phyloP scores from a whole-genome alignment of 2,797 vertebrate species.

The Oryzias sinensis region DNA sequence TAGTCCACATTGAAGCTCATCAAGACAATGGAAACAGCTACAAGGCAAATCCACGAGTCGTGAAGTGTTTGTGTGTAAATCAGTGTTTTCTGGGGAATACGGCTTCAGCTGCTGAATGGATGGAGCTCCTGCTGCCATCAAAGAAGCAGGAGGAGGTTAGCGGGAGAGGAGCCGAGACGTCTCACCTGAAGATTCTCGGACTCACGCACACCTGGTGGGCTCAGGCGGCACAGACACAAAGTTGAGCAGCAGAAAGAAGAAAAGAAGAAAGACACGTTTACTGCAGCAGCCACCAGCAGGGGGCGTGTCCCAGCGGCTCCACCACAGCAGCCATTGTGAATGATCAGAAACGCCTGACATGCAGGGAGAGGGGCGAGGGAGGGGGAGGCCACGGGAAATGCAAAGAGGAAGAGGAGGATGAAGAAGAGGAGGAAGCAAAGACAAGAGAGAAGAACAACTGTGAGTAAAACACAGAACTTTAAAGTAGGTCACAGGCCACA shows the following conservation, averaged over 20 bases:
- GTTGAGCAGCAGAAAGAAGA: conserved; percentile 13
- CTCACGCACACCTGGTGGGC: conserved; percentile 1
- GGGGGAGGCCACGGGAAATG: conserved; percentile 8
- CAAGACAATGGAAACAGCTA: too few relatives aligned
- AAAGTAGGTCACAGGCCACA: too few relatives aligned
- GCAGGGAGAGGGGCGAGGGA: conserved; percentile 40
- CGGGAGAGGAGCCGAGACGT: background rate
- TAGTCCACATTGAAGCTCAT: too few relatives aligned
- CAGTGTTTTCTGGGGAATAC: too few relatives aligned
- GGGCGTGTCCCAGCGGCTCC: conserved; percentile 59
- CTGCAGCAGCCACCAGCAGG: conserved; percentile 51
- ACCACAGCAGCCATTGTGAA: conserved; percentile 56
- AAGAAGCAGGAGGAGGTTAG: background rate
- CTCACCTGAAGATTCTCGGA: background rate
- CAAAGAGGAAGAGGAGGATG: conserved; percentile 24
- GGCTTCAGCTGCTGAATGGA: too few relatives aligned
- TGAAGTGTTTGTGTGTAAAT: too few relatives aligned
- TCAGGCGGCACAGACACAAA: conserved; percentile 6
- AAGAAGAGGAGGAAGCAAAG: conserved; percentile 34
- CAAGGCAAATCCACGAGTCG: too few relatives aligned
- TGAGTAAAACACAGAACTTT: conserved; percentile 21
- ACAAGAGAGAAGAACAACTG: conserved; percentile 48
- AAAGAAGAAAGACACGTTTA: conserved; percentile 59
- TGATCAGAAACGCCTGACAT: conserved; percentile 84
- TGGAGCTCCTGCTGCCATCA: background rate